Evolutionary conservation across 2,113 vertebrate species (phyloP).

Genomic region (Phocoena sinus): DNA sequence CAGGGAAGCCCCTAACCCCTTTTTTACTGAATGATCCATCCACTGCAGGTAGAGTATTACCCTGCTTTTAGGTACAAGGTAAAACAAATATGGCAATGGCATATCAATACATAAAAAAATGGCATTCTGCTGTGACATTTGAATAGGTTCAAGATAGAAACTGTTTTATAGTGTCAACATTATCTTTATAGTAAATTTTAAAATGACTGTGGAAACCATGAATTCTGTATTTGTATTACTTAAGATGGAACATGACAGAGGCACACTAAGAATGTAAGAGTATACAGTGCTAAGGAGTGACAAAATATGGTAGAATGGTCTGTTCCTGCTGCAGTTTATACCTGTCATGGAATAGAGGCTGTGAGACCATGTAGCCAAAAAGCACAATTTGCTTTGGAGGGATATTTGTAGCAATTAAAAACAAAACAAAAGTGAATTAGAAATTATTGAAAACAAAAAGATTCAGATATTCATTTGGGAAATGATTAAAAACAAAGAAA

Average conservation of each 20-base stretch:
- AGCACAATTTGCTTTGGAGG: not conserved
- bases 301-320: not conserved
- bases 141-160: not conserved
- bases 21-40: not conserved
- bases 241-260: not conserved
- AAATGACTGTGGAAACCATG: not conserved
- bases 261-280: not conserved
- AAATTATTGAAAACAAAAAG: not conserved
- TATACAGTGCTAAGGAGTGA: not conserved
- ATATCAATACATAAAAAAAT: not conserved
- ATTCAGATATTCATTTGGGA: not conserved
- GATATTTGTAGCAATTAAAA: not conserved
- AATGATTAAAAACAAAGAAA: not conserved
- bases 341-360: not conserved
- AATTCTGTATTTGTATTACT: not conserved
- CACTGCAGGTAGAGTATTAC: not conserved
- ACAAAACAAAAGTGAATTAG: not conserved
- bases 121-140: not conserved
- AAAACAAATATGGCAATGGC: not conserved
- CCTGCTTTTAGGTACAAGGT: not conserved
- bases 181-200: not conserved
- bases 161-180: not conserved
- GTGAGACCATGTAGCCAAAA: not conserved
- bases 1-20: not conserved
- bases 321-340: not conserved